These are phyloP conservation scores for Artibeus lituratus DNA, from an alignment of 2,797 vertebrate species.

Conservation along the genomic window DNA sequence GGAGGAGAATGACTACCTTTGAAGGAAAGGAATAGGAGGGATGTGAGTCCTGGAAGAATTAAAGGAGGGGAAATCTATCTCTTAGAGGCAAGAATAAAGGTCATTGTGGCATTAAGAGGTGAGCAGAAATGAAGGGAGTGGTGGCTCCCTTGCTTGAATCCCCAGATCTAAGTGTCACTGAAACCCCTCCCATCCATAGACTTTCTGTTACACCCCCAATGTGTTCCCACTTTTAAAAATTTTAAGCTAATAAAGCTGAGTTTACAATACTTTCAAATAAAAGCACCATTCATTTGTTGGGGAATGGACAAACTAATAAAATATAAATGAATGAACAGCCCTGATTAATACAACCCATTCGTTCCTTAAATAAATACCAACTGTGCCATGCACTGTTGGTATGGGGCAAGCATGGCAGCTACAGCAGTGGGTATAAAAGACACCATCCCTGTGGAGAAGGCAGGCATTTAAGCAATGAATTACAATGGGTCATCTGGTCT, in stretches of 20 bases:
- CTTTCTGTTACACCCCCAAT: neutral
- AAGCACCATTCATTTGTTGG: neutral
- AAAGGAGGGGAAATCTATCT: neutral
- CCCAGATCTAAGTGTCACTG: neutral
- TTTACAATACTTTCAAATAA: neutral
- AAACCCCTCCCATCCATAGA: neutral
- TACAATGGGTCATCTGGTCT: neutral
- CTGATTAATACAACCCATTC: neutral
- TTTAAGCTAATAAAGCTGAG: neutral
- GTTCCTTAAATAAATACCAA: neutral
- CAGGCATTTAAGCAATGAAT: neutral
- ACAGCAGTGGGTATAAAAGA: neutral
- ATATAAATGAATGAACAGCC: neutral
- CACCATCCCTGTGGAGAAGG: neutral
- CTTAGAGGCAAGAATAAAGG: neutral
- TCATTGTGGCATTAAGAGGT: neutral
- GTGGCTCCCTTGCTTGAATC: neutral
- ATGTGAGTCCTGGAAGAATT: neutral
- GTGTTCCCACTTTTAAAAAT: neutral
- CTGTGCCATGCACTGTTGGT: neutral
- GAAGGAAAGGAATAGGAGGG: neutral
- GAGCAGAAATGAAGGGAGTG: neutral
- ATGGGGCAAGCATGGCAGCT: neutral
- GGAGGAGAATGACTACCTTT: neutral
- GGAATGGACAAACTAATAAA: neutral